A percentile compares a stretch with the other conserved stretches of the same genome.
phyloP scores from a whole-genome alignment of 2,888 invertebrate species.

The Aphidoletes aphidimyza region DNA sequence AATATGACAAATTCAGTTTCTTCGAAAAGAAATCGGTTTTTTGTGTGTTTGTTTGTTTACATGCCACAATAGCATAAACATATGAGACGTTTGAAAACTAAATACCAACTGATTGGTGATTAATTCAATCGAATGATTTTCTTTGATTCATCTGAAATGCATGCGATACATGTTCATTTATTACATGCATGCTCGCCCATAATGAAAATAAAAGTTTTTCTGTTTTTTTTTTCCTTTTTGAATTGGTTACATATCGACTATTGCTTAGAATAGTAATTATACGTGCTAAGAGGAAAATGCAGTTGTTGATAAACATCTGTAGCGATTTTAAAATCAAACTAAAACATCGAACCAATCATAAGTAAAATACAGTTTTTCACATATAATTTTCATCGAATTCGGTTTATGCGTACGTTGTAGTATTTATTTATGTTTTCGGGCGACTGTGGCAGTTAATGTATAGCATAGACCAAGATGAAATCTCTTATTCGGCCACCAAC shows the following conservation, averaged over 20 bases:
- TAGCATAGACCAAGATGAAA: too few relatives aligned
- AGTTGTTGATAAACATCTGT: not conserved
- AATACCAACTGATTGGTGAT: too few relatives aligned
- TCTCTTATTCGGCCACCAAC: too few relatives aligned
- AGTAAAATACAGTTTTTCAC: too few relatives aligned
- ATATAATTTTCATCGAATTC: too few relatives aligned
- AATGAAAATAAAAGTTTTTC: slow-evolving; percentile 9
- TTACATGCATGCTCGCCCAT: not conserved
- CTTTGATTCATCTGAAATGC: not conserved
- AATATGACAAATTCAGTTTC: not conserved
- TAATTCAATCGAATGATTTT: slow-evolving; percentile 14
- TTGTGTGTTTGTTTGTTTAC: not conserved
- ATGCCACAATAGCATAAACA: too few relatives aligned
- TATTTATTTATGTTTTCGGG: not conserved
- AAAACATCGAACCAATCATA: not conserved
- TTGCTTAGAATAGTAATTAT: not conserved
- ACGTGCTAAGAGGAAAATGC: too few relatives aligned
- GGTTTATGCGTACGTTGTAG: not conserved
- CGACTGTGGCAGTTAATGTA: too few relatives aligned
- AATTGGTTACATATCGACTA: not conserved
- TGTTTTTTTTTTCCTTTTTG: not conserved
- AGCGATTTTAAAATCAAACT: not conserved
- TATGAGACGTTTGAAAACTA: too few relatives aligned
- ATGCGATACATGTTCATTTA: not conserved
- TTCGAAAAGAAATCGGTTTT: not conserved